A percentile compares a stretch with the other conserved stretches of the same genome.
Evolutionary conservation across 2,113 vertebrate species (phyloP).

Genomic region (Danionella cerebrum): DNA sequence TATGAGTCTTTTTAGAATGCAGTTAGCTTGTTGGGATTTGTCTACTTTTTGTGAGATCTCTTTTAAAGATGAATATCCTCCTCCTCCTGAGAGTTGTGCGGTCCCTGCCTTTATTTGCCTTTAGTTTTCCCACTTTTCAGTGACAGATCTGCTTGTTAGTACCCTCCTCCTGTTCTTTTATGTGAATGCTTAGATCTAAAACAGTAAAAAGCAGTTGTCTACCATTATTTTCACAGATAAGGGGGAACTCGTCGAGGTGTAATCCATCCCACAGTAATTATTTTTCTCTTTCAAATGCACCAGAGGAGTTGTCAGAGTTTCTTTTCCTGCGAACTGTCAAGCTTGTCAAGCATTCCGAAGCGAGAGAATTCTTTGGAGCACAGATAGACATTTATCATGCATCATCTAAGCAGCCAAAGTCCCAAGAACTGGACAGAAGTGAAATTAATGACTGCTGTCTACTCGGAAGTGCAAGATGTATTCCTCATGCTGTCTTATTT

Average conservation of each 20-base stretch:
- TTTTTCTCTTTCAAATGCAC: constrained; percentile 5
- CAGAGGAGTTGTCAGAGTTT: neutral
- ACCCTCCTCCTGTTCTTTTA: constrained; percentile 14
- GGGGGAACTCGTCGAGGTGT: neutral
- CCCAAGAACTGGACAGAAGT: neutral
- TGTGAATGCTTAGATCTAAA: constrained; percentile 21
- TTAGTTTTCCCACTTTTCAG: constrained; percentile 20
- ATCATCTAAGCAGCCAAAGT: neutral
- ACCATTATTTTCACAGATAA: neutral
- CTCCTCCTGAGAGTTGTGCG: neutral
- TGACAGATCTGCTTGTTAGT: constrained; percentile 32
- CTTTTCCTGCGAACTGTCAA: neutral
- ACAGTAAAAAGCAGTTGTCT: constrained; percentile 23
- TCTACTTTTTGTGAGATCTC: no score
- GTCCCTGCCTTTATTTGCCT: constrained; percentile 22
- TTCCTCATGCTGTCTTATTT: constrained; percentile 29
- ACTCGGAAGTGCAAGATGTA: neutral
- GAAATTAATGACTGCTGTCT: neutral
- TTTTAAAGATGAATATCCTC: constrained; percentile 35
- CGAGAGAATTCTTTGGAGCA: neutral
- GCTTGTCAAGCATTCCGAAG: neutral
- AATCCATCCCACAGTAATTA: constrained; percentile 21
- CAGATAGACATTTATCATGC: neutral
- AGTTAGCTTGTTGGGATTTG: no score
- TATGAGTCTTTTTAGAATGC: no score